Evolutionary conservation across 2,797 vertebrate species (phyloP), one percentile per base, ranked within the genome.

Genomic region (Pachyuromys duprasi): DNA sequence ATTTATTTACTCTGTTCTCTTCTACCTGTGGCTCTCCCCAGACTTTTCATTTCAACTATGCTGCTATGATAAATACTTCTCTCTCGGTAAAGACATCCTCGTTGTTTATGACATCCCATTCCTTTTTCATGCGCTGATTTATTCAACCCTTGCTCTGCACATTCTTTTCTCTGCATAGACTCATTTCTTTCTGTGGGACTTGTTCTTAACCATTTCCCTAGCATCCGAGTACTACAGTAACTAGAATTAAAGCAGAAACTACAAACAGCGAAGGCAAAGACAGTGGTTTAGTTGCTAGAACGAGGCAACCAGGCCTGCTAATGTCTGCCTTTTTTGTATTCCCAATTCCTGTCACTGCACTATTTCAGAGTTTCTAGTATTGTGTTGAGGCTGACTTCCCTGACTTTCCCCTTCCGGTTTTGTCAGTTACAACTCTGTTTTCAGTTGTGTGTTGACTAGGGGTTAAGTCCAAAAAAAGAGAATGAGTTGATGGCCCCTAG

Each of bases 201-300:
- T 62, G 24, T 55, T 76, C 57, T 49, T 62, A 20, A 24, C 18
- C 45, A 42, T 78, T 80, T 72, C 62, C 31, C 87, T 33, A 55
- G 90, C 42, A 36, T 86, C 24, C 1, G 7, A 53, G 36, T 69
- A 12, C 9, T 75, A 17, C n/a, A 22, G 74, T 86, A 69, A 65
- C 55, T n/a, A 12, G 79, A 88, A 62, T 81, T 86, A 53, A 95
- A 95, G 62, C 60, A 0, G 76, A 93, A 81, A 57, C 24, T 26
- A 0, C 53, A 17, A 87, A 60, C 42, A 60, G 5, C 15, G 63
- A 39, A 18, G 81, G 5, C 18, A 55, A 65, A 55, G 11, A 4
- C 14, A 1, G 36, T 4, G 1, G 60, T 91, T n/a, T 13, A 31
- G 0, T 42, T 57, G 74, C 63, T 24, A 2, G 33, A 65, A 33